These are phyloP conservation scores for Stichopus chloronotus DNA, from an alignment of 35 echinoderm and acorn worm genomes.

Conservation along the genomic window DNA sequence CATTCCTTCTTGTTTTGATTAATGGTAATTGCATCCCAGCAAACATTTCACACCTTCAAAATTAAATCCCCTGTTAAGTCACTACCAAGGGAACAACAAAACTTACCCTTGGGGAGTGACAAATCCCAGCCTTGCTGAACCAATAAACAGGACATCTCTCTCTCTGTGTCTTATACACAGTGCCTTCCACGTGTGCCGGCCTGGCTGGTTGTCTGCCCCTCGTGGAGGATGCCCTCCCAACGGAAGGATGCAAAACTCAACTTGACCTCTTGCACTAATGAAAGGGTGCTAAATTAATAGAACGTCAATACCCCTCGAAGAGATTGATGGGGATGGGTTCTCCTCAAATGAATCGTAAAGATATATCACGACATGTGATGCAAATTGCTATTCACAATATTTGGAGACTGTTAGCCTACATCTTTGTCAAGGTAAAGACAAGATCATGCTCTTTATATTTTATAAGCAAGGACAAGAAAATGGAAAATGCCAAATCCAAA, in stretches of 20 bases:
- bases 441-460: too few relatives aligned
- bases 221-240: not conserved
- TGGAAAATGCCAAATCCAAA: too few relatives aligned
- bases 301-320: slow-evolving; percentile 35
- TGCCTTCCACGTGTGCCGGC: not conserved
- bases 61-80: slow-evolving; percentile 51
- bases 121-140: slow-evolving; percentile 44
- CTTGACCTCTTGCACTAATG: slow-evolving; percentile 14
- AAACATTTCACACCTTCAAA: slow-evolving; percentile 56
- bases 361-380: too few relatives aligned
- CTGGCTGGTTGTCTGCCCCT: not conserved
- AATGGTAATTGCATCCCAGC: slow-evolving; percentile 48
- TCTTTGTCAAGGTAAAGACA: too few relatives aligned
- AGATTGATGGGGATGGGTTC: not conserved
- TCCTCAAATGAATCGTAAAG: too few relatives aligned
- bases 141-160: slow-evolving; percentile 22
- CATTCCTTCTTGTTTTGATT: slow-evolving; percentile 54
- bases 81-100: slow-evolving; percentile 46
- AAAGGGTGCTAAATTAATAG: not conserved
- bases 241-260: slow-evolving; percentile 30
- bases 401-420: too few relatives aligned
- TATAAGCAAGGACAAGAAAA: too few relatives aligned
- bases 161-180: not conserved
- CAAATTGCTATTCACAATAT: too few relatives aligned
- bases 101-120: not conserved